Conservation (phyloP, 2,888 invertebrate genomes). For the Campoplex nolae region DNA sequence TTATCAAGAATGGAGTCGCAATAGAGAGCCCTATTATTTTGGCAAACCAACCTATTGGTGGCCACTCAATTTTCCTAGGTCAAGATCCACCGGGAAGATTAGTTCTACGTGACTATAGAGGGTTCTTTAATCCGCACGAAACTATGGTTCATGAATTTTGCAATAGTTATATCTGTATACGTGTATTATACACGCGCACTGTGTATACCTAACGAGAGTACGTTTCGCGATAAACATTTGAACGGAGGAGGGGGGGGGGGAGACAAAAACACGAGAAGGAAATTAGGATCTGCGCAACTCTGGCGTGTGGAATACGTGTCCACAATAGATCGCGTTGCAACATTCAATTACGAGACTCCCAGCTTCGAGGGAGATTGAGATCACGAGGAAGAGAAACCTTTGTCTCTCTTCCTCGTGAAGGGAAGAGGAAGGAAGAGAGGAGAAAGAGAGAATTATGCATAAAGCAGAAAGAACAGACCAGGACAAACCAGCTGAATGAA, state of each 20-base stretch:
- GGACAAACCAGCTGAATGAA: conserved; percentile 49
- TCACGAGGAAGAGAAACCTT: conserved; percentile 11
- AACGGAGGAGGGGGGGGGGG: neutral
- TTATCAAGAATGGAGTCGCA: neutral
- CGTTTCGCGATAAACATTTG: conserved; percentile 27
- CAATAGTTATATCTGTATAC: neutral
- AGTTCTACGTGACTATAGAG: conserved; percentile 32
- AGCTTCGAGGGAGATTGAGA: conserved; percentile 12
- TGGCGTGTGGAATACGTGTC: conserved; percentile 54
- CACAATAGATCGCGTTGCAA: conserved; percentile 57
- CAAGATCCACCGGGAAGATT: conserved; percentile 55
- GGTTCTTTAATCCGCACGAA: neutral
- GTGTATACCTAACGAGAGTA: conserved; percentile 43
- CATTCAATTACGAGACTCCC: conserved; percentile 64
- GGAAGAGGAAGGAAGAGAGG: neutral
- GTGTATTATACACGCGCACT: neutral
- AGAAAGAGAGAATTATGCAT: conserved; percentile 38
- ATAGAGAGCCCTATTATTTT: conserved; percentile 14
- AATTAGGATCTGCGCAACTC: conserved; percentile 54
- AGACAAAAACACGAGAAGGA: conserved; percentile 55
- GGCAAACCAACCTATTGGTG: conserved; percentile 43
- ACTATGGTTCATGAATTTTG: conserved; percentile 34
- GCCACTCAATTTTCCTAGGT: conserved; percentile 57
- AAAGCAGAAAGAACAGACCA: conserved; percentile 50
- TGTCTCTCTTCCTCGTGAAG: neutral